Evolutionary conservation across 2,888 invertebrate species (phyloP), one percentile per base, ranked within the genome.

Genomic region (Lucinisca nassula): DNA sequence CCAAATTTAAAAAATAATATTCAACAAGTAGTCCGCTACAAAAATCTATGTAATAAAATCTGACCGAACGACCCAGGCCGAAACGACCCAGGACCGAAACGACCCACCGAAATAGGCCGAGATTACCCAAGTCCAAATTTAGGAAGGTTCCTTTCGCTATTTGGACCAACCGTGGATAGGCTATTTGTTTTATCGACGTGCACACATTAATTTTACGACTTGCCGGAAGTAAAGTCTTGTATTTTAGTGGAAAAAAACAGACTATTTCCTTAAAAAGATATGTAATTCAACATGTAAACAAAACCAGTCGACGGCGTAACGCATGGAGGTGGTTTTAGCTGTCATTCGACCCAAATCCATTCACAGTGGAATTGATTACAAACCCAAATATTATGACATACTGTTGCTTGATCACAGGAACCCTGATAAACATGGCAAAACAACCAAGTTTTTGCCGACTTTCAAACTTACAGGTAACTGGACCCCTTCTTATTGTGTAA

Each of bases 271-370:
- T n/a, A n/a, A n/a, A n/a, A n/a, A n/a, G n/a, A n/a, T n/a, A n/a
- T n/a, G n/a, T n/a, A n/a, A n/a, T n/a, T n/a, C n/a, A n/a, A n/a
- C n/a, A n/a, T n/a, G n/a, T n/a, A n/a, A n/a, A n/a, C n/a, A n/a
- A n/a, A n/a, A n/a, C n/a, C n/a, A n/a, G n/a, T n/a, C n/a, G n/a
- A n/a, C n/a, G n/a, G n/a, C n/a, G n/a, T 24, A 35, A 51, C 74
- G 70, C 12, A 95, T 95, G 95, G 95, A 95, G 87, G 93, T 93
- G 21, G 92, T 94, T 58, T 82, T 95, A 32, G 93, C 93, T 76
- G 95, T 94, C n/a, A 85, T 95, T 14, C 91, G 94, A 67, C 95
- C 95, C 1, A 94, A 94, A 88, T 93, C 92, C 45, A 91, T 89
- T 79, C 88, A 92, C 32, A 89, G 86, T 38, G 86, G 90, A 55